Percentiles rank a stretch among this genome's conserved stretches.
These are phyloP conservation scores for Meloidogyne floridensis DNA, from an alignment of 1,140 invertebrate genomes.

Conservation along the genomic window DNA sequence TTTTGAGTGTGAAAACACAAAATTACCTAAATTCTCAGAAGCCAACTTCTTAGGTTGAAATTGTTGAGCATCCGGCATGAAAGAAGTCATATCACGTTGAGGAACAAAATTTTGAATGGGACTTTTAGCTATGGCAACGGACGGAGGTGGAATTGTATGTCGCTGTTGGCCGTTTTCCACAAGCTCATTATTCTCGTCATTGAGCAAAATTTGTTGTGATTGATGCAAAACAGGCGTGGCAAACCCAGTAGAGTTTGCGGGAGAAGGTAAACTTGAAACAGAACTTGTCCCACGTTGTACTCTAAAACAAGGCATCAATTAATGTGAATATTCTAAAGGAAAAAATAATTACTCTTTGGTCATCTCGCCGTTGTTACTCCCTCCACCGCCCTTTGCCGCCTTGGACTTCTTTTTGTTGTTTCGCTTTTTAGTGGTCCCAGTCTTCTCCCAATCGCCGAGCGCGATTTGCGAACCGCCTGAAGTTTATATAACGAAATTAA, in stretches of 20 bases:
- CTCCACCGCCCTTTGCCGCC: neutral
- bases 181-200: neutral
- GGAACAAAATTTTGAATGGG: too few relatives aligned
- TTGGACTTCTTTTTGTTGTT: constrained; percentile 55
- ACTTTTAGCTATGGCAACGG: too few relatives aligned
- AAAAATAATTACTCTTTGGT: neutral
- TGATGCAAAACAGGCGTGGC: neutral
- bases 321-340: neutral
- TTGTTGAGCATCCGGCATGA: neutral
- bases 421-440: constrained; percentile 43
- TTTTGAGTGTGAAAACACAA: too few relatives aligned
- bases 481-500: neutral
- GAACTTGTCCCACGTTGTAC: neutral
- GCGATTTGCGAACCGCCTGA: constrained; percentile 50
- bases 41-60: neutral
- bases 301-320: neutral
- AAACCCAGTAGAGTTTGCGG: neutral
- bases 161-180: neutral
- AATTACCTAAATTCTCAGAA: neutral
- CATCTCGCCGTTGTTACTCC: neutral
- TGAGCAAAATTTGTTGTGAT: constrained; percentile 2
- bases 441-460: constrained; percentile 54
- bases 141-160: too few relatives aligned
- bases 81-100: neutral
- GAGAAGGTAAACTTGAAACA: neutral